A percentile compares a stretch with the other conserved stretches of the same genome.
Evolutionary conservation across 2,113 vertebrate genomes (phyloP).

Genomic region (Urocolius indicus): DNA sequence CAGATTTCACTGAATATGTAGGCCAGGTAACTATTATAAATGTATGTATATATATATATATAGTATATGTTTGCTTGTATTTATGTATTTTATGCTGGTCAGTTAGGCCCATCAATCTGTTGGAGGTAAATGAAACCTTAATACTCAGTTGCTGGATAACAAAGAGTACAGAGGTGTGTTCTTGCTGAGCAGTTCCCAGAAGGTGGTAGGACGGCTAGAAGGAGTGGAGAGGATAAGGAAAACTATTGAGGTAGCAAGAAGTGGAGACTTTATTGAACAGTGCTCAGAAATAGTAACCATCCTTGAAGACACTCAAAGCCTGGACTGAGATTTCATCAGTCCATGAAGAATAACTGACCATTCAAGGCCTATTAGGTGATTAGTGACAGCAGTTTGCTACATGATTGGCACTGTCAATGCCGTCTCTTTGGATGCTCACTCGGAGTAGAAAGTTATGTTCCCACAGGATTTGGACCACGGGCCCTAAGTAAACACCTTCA

Average conservation of each 20-base stretch:
- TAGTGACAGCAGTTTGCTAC: background rate
- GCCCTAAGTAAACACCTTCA: background rate
- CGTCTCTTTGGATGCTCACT: background rate
- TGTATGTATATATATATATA: background rate
- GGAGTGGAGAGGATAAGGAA: background rate
- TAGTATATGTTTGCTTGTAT: background rate
- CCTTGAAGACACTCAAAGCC: background rate
- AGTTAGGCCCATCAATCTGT: background rate
- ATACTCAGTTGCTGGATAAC: background rate
- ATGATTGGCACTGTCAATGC: background rate
- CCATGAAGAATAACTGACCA: background rate
- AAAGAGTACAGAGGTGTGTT: background rate
- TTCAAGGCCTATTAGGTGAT: background rate
- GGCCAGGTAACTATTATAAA: background rate
- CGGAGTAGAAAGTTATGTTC: background rate
- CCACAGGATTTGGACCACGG: background rate
- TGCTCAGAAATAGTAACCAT: background rate
- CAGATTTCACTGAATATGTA: background rate
- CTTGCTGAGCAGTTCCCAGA: background rate
- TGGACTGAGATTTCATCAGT: background rate
- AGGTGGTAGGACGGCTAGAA: background rate
- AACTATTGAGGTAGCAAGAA: background rate
- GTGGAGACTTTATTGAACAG: background rate
- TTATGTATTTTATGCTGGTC: background rate
- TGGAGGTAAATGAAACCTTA: background rate